Evolutionary conservation across 2,797 vertebrate genomes (phyloP).

Genomic region (Tolypeutes matacus): DNA sequence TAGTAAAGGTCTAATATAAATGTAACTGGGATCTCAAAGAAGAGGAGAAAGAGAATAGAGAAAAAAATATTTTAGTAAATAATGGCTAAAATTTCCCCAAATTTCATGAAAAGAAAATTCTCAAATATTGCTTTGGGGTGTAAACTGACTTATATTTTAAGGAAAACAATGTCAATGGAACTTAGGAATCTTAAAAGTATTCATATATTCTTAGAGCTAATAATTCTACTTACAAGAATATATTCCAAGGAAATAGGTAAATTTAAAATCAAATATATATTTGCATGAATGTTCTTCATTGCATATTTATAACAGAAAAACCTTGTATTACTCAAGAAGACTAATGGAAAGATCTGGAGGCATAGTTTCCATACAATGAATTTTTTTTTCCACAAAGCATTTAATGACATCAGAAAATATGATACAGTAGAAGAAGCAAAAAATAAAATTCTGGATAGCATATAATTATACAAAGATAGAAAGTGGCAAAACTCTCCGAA

Average conservation of each 20-base stretch:
- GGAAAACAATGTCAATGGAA: conserved; percentile 34
- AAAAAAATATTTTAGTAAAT: background rate
- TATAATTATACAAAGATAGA: conserved; percentile 39
- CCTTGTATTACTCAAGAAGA: background rate
- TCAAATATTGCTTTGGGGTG: background rate
- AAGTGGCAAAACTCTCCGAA: background rate
- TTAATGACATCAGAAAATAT: conserved; percentile 49
- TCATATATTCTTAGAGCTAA: background rate
- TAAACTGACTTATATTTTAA: conserved; percentile 21
- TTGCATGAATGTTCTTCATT: conserved; percentile 34
- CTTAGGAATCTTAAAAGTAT: conserved; percentile 38
- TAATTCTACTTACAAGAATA: background rate
- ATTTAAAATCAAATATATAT: conserved; percentile 21
- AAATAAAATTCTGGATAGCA: conserved; percentile 14
- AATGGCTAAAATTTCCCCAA: background rate
- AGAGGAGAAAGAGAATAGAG: background rate
- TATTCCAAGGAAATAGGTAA: background rate
- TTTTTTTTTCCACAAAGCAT: conserved; percentile 39
- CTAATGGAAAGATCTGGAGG: conserved; percentile 17
- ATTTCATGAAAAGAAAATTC: conserved; percentile 22
- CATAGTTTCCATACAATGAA: conserved; percentile 30
- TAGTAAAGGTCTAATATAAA: background rate
- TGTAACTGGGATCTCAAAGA: background rate
- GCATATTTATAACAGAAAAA: conserved; percentile 41
- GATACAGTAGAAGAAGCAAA: conserved; percentile 2